Evolutionary conservation across 2,113 vertebrate genomes (phyloP), one percentile per base, ranked within the genome.

Genomic region (Sinocyclocheilus anshuiensis): DNA sequence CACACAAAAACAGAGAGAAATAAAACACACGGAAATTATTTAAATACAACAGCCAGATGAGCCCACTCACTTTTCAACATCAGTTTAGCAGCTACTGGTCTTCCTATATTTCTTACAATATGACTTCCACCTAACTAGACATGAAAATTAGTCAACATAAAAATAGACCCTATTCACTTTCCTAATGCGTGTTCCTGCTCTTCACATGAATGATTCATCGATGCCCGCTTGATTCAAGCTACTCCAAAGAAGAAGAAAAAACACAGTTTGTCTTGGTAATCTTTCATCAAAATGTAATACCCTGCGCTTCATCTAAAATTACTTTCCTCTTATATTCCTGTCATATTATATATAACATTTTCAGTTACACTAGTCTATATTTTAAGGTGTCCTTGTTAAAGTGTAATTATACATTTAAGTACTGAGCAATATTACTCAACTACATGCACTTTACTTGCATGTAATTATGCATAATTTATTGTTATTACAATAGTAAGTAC

Each of bases 31-130:
- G 2, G 45, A 48, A 48, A 50, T 50, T 50, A 50, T 50, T 50
- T 13, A 50, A 50, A 50, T 11, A 48, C 48, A 75, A 22, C 9
- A 42, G 71, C 69, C 69, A 72, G 67, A 24, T 26, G 11, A 53
- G 26, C 77, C 29, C 16, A 36, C 55, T 61, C 20, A 24, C 36
- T 39, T 61, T 42, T 61, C 20, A 78, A 33, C 50, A 61, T 61
- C 55, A 79, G 29, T 79, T 79, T 39, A 61, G 20, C 20, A 79
- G 12, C 33, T 79, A 13, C 20, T 42, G 77, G 26, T 69, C 65
- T 63, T 24, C n/a, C 11, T 7, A 15, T 13, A 11, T 26, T 29
- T 33, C 26, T 69, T 69, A 69, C 13, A 69, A 69, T 69, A 33
- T 69, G 26, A 69, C 26, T 16, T 69, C 33, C 26, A 69, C 6